Evolutionary conservation across 2,888 invertebrate species (phyloP), one percentile per base, ranked within the genome.

Genomic region (Dryobotodes eremita): DNA sequence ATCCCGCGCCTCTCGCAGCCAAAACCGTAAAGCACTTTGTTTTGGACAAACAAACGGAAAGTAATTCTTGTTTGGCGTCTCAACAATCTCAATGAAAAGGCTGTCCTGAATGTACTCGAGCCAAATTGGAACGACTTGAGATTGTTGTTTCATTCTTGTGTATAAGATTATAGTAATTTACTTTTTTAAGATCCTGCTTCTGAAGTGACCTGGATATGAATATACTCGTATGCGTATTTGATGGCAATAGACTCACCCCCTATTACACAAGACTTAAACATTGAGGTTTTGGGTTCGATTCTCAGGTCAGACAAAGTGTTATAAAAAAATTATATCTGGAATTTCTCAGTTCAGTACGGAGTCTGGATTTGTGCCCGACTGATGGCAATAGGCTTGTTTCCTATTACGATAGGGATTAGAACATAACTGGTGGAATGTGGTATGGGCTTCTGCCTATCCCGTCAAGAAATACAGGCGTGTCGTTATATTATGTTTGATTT

Each of bases 21-120:
- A 8, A 20, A 61, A n/a, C n/a, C 71, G 48, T n/a, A 36, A 62
- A 71, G 70, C 42, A 31, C 57, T 85, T 70, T 71, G 46, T 85
- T 71, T 71, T 48, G 26, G 11, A 71, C 71, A 69, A 83, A 85
- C 71, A 85, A 83, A 61, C 68, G 26, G n/a, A n/a, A 75, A 80
- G 68, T 68, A 64, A 75, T 71, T 75, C 66, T 71, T 80, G 68
- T 85, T 84, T 64, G 48, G 20, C 61, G 23, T 71, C 62, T 53
- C 53, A 71, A 75, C 57, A 80, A 68, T 71, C 57, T 23, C 20
- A 71, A 64, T 69, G 68, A 80, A 79, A 61, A 71, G 62, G 42
- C 26, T 20, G 70, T 31, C 13, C 80, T 75, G 59, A 71, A 65
- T 65, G 68, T 75, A 36, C 70, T 71, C 20, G 4, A 55, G 50